Evolutionary conservation across 2,888 invertebrate species (phyloP), one percentile per base, ranked within the genome.

Genomic region (Julus scanicus): DNA sequence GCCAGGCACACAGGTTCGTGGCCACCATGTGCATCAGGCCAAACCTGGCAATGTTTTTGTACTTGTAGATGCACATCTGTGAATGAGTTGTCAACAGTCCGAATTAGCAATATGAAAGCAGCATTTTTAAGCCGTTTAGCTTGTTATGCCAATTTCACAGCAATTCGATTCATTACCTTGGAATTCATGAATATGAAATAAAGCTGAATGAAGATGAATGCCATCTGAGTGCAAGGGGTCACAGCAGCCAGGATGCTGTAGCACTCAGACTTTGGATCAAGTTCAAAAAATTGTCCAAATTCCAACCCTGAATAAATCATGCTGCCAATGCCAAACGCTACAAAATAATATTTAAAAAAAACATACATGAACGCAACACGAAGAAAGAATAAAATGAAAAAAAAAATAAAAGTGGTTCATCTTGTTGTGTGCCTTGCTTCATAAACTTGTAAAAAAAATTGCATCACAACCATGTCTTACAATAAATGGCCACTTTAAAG

Each of bases 21-120:
- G 98, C 99, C 89, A 99, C 97, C 97, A 99, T 97, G 92, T 99
- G 99, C 99, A 99, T 99, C 89, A 99, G 94, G 1, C 99, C 99
- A 91, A 99, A 98, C 89, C 98, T 94, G 0, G 98, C 98, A 89
- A 98, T 95, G 44, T 92, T 91, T 89, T 90, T 89, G 87, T 91
- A 91, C 84, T 91, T 91, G 88, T 90, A 90, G 88, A 97, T 96
- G 93, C 96, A 95, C 95, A 97, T 97, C 96, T 97, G 96, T 8
- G 0, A 71, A 71, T 20, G 29, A 29, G 20, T n/a, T 84, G 37
- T 84, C 39, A 84, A 84, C 37, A 84, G 29, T 8, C 20, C 63
- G n/a, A 17, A n/a, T 63, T 63, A 63, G 17, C 3, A n/a, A 63
- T 3, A 53, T 13, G 53, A 13, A 48, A 13, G 48, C 11, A 53